Base-by-base conservation (phyloP, 1,140 invertebrate species). In the Penaeus indicus region DNA sequence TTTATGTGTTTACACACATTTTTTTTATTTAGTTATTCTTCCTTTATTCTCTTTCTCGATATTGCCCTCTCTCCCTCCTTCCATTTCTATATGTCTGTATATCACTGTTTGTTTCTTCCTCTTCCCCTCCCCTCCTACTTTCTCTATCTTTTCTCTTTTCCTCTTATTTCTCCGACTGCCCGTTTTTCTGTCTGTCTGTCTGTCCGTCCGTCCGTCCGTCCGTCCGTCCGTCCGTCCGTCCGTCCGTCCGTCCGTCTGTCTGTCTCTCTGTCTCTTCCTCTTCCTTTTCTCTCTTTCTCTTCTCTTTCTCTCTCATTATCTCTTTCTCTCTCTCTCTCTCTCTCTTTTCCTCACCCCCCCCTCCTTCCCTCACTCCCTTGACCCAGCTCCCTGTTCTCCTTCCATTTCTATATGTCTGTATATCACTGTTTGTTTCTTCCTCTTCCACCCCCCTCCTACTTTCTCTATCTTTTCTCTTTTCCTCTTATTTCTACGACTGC, bases 301-400 rank as follows among this genome's bases (percentile, higher is more conserved):
- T 32, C 42, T 79, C 42, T 25, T 27, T 27, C 77, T 32, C 77
- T 27, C 42, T 32, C 42, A 54, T 18, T 79, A 2, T 32, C 42
- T 79, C 38, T 22, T 18, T 79, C 42, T 79, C 22, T 32, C 42
- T 79, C 47, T 81, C 79, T 81, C 60, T 79, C 79, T 61, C 38
- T 32, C 27, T 32, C 42, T 79, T 7, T 79, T 19, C 19, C 32
- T 16, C 32, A 7, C 67, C 18, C 19, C 21, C 7, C 25, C 32
- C 13, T 0, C 21, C 21, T 32, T n/a, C n/a, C n/a, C n/a, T n/a
- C n/a, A n/a, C 69, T 11, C 8, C 69, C 38, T 22, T n/a, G n/a
- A n/a, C 69, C 38, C 42, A 13, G 32, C 13, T 27, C 16, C 16
- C 27, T 77, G 13, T 27, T 27, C 27, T 16, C 16, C 19, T 32